A percentile compares a stretch with the other conserved stretches of the same genome.
These are phyloP conservation scores for Masnerella sp. DNA, from an alignment of 2,888 invertebrate genomes.

Conservation along the genomic window DNA sequence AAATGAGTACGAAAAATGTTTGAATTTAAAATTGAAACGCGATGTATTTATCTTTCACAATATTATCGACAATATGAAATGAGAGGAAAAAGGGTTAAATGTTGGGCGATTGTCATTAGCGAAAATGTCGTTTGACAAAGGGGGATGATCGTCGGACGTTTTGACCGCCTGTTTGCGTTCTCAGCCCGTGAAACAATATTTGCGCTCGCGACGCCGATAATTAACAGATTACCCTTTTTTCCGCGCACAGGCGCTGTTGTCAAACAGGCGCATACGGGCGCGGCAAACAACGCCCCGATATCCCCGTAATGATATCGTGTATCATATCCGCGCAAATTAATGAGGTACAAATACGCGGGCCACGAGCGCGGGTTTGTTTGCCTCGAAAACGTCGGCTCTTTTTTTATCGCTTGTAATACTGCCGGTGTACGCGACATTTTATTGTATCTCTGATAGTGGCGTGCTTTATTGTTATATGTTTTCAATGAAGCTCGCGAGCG, in stretches of 20 bases:
- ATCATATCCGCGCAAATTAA: slow-evolving; percentile 53
- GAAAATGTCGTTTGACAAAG: too few relatives aligned
- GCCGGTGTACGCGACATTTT: slow-evolving; percentile 41
- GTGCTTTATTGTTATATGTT: slow-evolving; percentile 47
- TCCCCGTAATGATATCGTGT: slow-evolving; percentile 52
- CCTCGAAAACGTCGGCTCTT: slow-evolving; percentile 28
- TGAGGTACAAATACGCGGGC: slow-evolving; percentile 55
- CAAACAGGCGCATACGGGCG: slow-evolving; percentile 50
- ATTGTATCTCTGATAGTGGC: slow-evolving; percentile 40
- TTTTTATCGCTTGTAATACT: slow-evolving; percentile 38
- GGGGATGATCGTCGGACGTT: slow-evolving; percentile 32
- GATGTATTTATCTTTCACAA: too few relatives aligned
- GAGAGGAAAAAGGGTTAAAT: too few relatives aligned
- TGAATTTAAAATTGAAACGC: too few relatives aligned
- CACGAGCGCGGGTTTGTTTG: slow-evolving; percentile 46
- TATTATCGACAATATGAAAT: too few relatives aligned
- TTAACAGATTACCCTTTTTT: slow-evolving; percentile 51
- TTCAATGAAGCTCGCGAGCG: slow-evolving; percentile 34
- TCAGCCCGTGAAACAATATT: slow-evolving; percentile 40
- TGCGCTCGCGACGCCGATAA: slow-evolving; percentile 39
- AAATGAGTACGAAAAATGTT: too few relatives aligned
- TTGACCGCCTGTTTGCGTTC: slow-evolving; percentile 32
- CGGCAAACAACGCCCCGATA: slow-evolving; percentile 50
- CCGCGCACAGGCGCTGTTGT: slow-evolving; percentile 32
- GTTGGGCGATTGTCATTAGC: too few relatives aligned